Percentiles rank a stretch among this genome's conserved stretches.
Conservation (phyloP, 2,113 vertebrate species). For the Paralichthys olivaceus region DNA sequence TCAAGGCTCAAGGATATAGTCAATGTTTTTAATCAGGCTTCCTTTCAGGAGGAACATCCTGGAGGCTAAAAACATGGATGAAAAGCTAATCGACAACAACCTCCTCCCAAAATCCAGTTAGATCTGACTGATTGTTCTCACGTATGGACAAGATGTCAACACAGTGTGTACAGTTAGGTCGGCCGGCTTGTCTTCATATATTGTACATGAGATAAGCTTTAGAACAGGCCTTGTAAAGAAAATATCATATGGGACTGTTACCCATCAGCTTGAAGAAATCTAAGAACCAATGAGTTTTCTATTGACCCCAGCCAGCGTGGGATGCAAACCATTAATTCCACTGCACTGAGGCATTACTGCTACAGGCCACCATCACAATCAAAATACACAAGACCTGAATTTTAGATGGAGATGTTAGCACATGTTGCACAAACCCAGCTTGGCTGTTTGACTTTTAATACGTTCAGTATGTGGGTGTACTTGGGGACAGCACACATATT, state of each 20-base stretch:
- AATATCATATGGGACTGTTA: background rate
- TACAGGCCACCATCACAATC: slow-evolving; percentile 1
- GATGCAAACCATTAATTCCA: background rate
- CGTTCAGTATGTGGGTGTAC: slow-evolving; percentile 34
- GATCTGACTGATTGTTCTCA: background rate
- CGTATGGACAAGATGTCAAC: slow-evolving; percentile 9
- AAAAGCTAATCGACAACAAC: background rate
- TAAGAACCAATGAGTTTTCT: background rate
- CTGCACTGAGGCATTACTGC: background rate
- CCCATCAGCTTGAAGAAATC: background rate
- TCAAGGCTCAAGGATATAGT: background rate
- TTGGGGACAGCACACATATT: slow-evolving; percentile 35
- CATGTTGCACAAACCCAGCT: slow-evolving; percentile 21
- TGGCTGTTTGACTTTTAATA: slow-evolving; percentile 16
- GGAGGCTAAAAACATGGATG: background rate
- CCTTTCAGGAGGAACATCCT: background rate
- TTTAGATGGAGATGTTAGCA: slow-evolving; percentile 26
- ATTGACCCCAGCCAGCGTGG: background rate
- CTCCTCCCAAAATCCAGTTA: background rate
- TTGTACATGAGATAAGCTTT: background rate
- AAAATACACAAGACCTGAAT: slow-evolving; percentile 6
- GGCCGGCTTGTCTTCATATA: background rate
- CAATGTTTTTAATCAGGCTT: slow-evolving; percentile 2
- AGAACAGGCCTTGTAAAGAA: background rate
- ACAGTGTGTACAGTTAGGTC: background rate